phyloP scores from a whole-genome alignment of 2,797 vertebrate genomes.

The Ptychobarbus kaznakovi region DNA sequence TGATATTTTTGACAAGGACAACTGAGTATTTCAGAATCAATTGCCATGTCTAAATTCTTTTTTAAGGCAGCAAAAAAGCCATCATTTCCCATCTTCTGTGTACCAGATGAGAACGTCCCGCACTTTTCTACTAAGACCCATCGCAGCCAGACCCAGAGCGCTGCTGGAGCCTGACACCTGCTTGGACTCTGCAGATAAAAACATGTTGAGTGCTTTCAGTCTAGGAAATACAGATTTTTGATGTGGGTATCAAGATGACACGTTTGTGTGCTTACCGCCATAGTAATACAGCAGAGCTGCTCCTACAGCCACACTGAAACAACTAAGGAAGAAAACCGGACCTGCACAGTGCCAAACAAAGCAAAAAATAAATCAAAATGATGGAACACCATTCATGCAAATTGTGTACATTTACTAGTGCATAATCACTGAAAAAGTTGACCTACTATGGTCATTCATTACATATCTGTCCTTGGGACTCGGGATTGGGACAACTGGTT shows the following conservation, averaged over 20 bases:
- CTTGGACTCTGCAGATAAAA: conserved; percentile 71
- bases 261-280: conserved; percentile 69
- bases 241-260: background rate
- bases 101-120: conserved; percentile 82
- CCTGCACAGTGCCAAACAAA: conserved; percentile 63
- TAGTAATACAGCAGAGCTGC: conserved; percentile 80
- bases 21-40: background rate
- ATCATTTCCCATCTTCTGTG: conserved; percentile 68
- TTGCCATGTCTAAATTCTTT: background rate
- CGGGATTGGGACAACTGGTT: conserved; percentile 63
- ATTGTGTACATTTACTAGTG: background rate
- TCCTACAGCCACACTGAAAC: conserved; percentile 78
- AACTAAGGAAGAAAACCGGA: conserved; percentile 79
- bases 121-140: conserved; percentile 77
- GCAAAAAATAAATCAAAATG: background rate
- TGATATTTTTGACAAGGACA: conserved; percentile 12
- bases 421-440: background rate
- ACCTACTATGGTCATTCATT: conserved; percentile 78
- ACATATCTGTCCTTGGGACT: conserved; percentile 66
- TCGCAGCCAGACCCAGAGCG: conserved; percentile 76
- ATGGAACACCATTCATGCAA: background rate
- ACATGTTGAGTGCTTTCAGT: conserved; percentile 8
- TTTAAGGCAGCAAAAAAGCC: background rate
- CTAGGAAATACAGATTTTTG: background rate
- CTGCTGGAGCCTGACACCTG: conserved; percentile 69